Evolutionary conservation across 2,888 invertebrate genomes (phyloP), one percentile per base, ranked within the genome.

Genomic region (Aproaerema taeniolella): DNA sequence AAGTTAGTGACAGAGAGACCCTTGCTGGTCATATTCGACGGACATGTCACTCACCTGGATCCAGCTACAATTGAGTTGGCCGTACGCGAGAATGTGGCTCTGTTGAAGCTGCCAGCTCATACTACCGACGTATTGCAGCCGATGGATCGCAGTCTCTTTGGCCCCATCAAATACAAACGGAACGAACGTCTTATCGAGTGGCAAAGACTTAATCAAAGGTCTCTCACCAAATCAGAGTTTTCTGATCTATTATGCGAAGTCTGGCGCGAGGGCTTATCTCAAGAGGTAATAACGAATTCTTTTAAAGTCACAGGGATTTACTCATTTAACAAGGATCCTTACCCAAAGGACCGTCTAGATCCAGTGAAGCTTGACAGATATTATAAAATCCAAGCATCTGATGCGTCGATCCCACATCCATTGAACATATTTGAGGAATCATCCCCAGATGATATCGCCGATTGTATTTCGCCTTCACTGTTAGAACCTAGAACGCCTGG

Each of bases 161-260:
- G 31, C 2, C 38, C 38, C 5, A 38, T 38, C 10, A 38, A 31
- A 41, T 31, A 36, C 31, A 35, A 28, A 33, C 33, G 39, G 33
- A 33, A 39, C 32, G 32, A 39, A 17, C 32, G 28, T 8, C 36
- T 41, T 31, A 41, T 41, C 15, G 31, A 36, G 25, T 41, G 35
- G 38, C 41, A 38, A 38, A 42, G 37, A 42, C 38, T 42, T 13
- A 37, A 42, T 33, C 38, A 38, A 34, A 38, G 37, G 20, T 8
- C 33, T 29, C 38, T 42, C 28, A 37, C 32, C 24, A 42, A 42
- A 28, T 38, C 38, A 28, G 41, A 42, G 16, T 41, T 41, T 36
- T 35, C 25, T 36, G 32, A 36, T 36, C 30, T 41, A 7, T 36
- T 41, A 9, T 31, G 36, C 17, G 41, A 41, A 36, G 9, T 41